Evolutionary conservation across 2,113 vertebrate genomes (phyloP).

Genomic region (Eptatretus burgeri): DNA sequence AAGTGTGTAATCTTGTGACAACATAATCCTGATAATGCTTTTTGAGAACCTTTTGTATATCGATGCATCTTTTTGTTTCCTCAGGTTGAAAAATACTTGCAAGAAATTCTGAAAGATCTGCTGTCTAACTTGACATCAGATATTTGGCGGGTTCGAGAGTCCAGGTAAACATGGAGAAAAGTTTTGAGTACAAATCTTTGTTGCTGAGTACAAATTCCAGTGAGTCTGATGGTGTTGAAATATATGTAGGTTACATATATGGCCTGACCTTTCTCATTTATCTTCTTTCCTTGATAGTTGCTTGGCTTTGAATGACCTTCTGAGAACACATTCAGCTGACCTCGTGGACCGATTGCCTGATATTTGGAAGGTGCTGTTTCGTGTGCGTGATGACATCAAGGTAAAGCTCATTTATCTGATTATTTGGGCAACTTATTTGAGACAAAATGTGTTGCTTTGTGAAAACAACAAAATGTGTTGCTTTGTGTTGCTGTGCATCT

Average conservation of each 20-base stretch:
- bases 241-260: no score
- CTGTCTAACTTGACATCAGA: constrained; percentile 63
- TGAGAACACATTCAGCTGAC: constrained; percentile 61
- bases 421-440: background rate
- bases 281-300: constrained; percentile 22
- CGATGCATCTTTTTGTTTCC: background rate
- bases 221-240: no score
- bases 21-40: no score
- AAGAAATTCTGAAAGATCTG: constrained; percentile 74
- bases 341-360: constrained; percentile 55
- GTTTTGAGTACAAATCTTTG: background rate
- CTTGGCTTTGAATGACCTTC: constrained; percentile 60
- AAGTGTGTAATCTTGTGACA: no score
- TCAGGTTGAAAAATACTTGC: constrained; percentile 81
- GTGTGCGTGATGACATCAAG: constrained; percentile 96
- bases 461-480: background rate
- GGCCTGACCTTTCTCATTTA: no score
- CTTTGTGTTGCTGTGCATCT: background rate
- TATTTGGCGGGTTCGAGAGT: constrained; percentile 81
- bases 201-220: no score
- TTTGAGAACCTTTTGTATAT: background rate
- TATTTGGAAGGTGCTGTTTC: constrained; percentile 86
- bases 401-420: constrained; percentile 16
- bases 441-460: background rate
- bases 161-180: constrained; percentile 28